Conservation (phyloP, 2,113 vertebrate species). For the Candoia aspera region DNA sequence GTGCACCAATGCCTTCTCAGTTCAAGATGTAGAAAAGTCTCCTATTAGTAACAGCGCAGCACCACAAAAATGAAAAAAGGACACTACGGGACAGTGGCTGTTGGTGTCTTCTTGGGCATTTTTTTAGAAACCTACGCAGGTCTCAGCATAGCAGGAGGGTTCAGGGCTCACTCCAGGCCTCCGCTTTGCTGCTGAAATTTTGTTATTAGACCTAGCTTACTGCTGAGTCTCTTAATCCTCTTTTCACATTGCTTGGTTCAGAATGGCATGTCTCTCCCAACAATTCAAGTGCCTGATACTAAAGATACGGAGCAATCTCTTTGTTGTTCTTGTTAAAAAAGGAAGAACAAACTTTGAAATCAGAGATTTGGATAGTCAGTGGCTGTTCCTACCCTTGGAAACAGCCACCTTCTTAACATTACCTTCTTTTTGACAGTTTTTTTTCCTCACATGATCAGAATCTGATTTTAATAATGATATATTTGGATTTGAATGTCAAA, state of each 20-base stretch:
- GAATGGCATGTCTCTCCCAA: slow-evolving; percentile 77
- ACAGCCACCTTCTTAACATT: slow-evolving; percentile 38
- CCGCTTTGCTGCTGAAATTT: slow-evolving; percentile 80
- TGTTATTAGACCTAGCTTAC: slow-evolving; percentile 75
- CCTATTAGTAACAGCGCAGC: slow-evolving; percentile 71
- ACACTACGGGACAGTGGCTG: slow-evolving; percentile 70
- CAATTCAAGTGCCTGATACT: slow-evolving; percentile 80
- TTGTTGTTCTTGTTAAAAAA: slow-evolving; percentile 42
- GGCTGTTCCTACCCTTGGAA: slow-evolving; percentile 42
- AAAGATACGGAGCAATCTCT: slow-evolving; percentile 58
- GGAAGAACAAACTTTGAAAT: slow-evolving; percentile 28
- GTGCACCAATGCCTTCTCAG: slow-evolving; percentile 73
- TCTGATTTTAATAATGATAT: slow-evolving; percentile 60
- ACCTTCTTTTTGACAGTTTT: slow-evolving; percentile 50
- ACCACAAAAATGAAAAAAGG: slow-evolving; percentile 72
- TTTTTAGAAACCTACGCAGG: slow-evolving; percentile 73
- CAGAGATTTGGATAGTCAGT: slow-evolving; percentile 48
- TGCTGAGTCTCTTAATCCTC: slow-evolving; percentile 69
- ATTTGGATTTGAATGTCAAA: slow-evolving; percentile 53
- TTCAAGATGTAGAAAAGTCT: slow-evolving; percentile 76
- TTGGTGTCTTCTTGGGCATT: slow-evolving; percentile 78
- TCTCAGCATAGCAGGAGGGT: slow-evolving; percentile 76
- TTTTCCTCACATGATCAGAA: slow-evolving; percentile 46
- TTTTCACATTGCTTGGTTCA: slow-evolving; percentile 75
- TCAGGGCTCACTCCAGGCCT: slow-evolving; percentile 69